Conservation (phyloP, 2,888 invertebrate genomes). For the Trissonchulus sp. region DNA sequence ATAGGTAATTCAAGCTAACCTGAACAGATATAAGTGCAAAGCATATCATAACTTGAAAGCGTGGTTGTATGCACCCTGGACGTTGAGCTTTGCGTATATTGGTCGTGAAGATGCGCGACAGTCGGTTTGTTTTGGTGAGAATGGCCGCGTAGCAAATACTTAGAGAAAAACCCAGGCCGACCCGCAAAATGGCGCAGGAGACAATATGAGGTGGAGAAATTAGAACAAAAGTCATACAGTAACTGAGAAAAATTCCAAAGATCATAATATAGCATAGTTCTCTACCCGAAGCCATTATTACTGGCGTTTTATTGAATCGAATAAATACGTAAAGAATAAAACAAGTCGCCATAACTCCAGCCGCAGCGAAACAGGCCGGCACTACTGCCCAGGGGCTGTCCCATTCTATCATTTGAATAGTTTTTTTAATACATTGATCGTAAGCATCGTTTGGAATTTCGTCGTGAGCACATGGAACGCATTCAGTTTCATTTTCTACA, state of each 20-base stretch:
- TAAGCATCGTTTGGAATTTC: constrained; percentile 63
- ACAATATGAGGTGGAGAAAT: constrained; percentile 64
- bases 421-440: constrained; percentile 60
- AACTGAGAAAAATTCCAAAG: constrained; percentile 66
- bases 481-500: constrained; percentile 51
- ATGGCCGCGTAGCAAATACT: constrained; percentile 70
- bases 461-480: constrained; percentile 63
- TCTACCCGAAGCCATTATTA: constrained; percentile 71
- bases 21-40: constrained; percentile 4
- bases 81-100: constrained; percentile 65
- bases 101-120: constrained; percentile 66
- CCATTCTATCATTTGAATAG: constrained; percentile 62
- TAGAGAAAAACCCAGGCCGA: constrained; percentile 67
- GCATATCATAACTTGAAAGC: constrained; percentile 61
- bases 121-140: constrained; percentile 68
- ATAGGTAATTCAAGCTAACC: no score
- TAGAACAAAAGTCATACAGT: constrained; percentile 66
- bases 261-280: constrained; percentile 70
- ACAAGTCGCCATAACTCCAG: constrained; percentile 57
- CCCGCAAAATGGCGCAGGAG: constrained; percentile 62
- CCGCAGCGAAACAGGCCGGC: constrained; percentile 60
- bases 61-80: constrained; percentile 68
- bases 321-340: constrained; percentile 65
- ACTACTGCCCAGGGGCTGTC: constrained; percentile 64
- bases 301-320: constrained; percentile 62